Evolutionary conservation across 2,797 vertebrate genomes (phyloP).

Genomic region (Zalophus californianus): DNA sequence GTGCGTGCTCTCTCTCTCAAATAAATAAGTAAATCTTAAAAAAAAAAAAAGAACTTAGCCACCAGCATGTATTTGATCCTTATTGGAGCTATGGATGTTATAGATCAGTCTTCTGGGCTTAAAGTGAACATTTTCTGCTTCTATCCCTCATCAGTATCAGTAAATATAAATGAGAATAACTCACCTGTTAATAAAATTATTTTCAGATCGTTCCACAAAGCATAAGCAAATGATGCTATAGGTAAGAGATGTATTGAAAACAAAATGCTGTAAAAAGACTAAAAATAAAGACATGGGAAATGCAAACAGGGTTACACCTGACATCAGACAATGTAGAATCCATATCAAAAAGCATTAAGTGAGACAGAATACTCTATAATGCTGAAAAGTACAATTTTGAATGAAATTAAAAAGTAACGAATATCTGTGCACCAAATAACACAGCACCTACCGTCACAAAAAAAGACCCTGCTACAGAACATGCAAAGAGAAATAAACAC

Average conservation of each 20-base stretch:
- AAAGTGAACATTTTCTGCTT: neutral
- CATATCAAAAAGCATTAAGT: neutral
- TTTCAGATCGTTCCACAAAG: slow-evolving; percentile 22
- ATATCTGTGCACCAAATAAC: neutral
- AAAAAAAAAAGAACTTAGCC: neutral
- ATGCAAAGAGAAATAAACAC: neutral
- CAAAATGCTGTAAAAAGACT: neutral
- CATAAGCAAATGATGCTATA: neutral
- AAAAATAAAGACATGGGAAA: slow-evolving; percentile 17
- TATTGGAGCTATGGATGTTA: neutral
- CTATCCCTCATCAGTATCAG: neutral
- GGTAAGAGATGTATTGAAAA: neutral
- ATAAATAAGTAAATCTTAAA: neutral
- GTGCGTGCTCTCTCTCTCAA: neutral
- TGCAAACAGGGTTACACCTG: neutral
- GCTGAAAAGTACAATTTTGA: neutral
- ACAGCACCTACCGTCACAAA: neutral
- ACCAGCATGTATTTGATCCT: neutral
- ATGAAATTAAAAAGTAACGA: slow-evolving; percentile 20
- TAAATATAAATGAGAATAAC: neutral
- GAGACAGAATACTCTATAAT: neutral
- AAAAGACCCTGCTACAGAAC: neutral
- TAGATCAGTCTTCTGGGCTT: neutral
- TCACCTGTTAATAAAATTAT: slow-evolving; percentile 22
- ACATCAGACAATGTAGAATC: neutral